phyloP scores from a whole-genome alignment of 2,113 vertebrate genomes.

The Rhinopomastus cyanomelas region DNA sequence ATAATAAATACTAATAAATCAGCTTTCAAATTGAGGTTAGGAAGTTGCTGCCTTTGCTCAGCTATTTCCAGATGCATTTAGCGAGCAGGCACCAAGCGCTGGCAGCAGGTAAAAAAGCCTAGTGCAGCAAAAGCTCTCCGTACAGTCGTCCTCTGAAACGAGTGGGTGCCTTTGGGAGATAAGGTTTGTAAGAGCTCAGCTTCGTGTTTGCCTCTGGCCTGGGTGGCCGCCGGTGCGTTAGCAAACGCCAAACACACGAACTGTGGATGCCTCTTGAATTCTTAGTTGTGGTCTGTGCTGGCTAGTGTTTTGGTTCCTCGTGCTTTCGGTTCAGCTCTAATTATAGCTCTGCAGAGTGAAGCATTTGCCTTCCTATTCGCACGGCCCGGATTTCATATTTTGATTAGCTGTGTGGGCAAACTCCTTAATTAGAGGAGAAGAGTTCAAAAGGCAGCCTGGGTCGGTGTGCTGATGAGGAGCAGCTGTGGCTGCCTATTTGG shows the following conservation, averaged over 20 bases:
- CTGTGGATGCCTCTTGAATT: constrained; percentile 46
- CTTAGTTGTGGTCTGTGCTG: constrained; percentile 42
- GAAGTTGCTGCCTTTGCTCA: neutral
- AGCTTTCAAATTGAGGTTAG: neutral
- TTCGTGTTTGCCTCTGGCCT: constrained; percentile 34
- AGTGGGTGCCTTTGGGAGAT: neutral
- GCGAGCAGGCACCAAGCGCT: neutral
- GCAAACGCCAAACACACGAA: constrained; percentile 22
- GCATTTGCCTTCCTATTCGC: constrained; percentile 14
- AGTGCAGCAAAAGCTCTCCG: neutral
- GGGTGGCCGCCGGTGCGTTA: constrained; percentile 16
- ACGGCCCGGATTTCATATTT: constrained; percentile 44
- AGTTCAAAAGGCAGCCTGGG: constrained; percentile 44
- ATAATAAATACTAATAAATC: neutral
- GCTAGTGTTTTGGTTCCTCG: constrained; percentile 29
- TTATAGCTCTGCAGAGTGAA: constrained; percentile 48
- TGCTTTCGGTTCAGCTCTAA: constrained; percentile 38
- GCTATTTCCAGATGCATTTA: neutral
- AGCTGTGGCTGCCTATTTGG: neutral
- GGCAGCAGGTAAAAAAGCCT: neutral
- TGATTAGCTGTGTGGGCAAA: constrained; percentile 57
- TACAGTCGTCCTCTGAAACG: neutral
- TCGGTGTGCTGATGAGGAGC: neutral
- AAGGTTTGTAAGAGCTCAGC: neutral
- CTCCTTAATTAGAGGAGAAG: constrained; percentile 31